Evolutionary conservation across 2,888 invertebrate species (phyloP).

Genomic region (Masnerella sp.): DNA sequence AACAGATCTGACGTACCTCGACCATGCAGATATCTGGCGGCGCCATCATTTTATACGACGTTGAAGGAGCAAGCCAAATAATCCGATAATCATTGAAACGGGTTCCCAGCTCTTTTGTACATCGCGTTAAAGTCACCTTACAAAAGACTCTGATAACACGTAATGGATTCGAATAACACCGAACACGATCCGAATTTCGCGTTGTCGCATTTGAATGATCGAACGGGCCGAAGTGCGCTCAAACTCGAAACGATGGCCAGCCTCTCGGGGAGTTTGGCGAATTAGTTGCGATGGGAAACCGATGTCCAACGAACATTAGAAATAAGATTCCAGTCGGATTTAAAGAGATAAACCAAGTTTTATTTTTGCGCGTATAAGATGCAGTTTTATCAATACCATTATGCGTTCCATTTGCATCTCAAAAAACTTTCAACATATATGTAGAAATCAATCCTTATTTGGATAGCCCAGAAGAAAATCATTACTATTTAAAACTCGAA

Average conservation of each 20-base stretch:
- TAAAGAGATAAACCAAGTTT: slow-evolving; percentile 28
- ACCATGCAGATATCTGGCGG: slow-evolving; percentile 10
- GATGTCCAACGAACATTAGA: slow-evolving; percentile 44
- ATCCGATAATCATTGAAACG: slow-evolving; percentile 34
- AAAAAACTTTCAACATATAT: too few species aligned
- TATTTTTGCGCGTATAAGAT: neutral
- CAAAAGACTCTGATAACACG: slow-evolving; percentile 24
- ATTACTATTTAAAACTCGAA: too few species aligned
- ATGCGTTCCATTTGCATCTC: too few species aligned
- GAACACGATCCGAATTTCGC: slow-evolving; percentile 40
- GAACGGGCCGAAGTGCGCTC: slow-evolving; percentile 23
- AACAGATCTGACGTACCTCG: slow-evolving; percentile 31
- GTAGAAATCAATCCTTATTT: too few species aligned
- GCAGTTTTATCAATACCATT: too few species aligned
- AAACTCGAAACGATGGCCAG: slow-evolving; percentile 16
- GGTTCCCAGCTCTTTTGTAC: slow-evolving; percentile 22
- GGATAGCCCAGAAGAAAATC: too few species aligned
- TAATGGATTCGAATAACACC: slow-evolving; percentile 51
- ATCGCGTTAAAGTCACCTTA: slow-evolving; percentile 19
- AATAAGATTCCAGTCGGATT: slow-evolving; percentile 30
- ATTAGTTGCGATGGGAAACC: slow-evolving; percentile 47
- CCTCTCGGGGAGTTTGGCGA: slow-evolving; percentile 15
- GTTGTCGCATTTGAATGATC: slow-evolving; percentile 50
- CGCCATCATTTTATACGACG: slow-evolving; percentile 4
- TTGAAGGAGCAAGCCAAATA: slow-evolving; percentile 14